Evolutionary conservation across 2,888 invertebrate genomes (phyloP), one percentile per base, ranked within the genome.

Genomic region (Tineola bisselliella): DNA sequence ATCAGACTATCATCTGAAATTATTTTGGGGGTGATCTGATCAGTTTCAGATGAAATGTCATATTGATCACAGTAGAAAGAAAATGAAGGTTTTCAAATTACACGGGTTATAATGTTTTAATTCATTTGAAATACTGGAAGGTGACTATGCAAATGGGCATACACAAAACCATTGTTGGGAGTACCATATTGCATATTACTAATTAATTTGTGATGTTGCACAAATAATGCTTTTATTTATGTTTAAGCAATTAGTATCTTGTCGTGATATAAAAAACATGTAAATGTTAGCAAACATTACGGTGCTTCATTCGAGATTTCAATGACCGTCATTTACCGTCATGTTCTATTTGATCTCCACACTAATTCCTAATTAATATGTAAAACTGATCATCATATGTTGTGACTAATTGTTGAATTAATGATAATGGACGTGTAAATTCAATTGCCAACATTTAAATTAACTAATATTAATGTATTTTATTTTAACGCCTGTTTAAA

Each of bases 351-450:
- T 54, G 8, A 25, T 15, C 13, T 48, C 11, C 18, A 54, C 54
- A 54, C 25, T 54, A 54, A 54, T 54, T 11, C 25, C 54, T 25
- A 25, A 54, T 54, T 54, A 25, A 54, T 19, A 54, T 54, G 54
- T 25, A 25, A 54, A 19, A 5, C n/a, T 25, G 8, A 54, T 17
- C 17, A 18, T 54, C 18, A 25, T 54, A 10, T 25, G 25, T 25
- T 54, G 48, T 48, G 15, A 17, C 48, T 48, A 48, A 48, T 48
- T n/a, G 48, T 48, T 17, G 8, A 48, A 48, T 10, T 48, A 48
- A 5, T 48, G 15, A 13, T 8, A 43, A 2, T 25, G 25, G 2
- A 25, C 25, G 25, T 25, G 25, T 4, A 4, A 6, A 25, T 25
- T 25, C 6, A 25, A 25, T 25, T 25, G 6, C 25, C 25, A 25